Evolutionary conservation across 2,888 invertebrate species (phyloP).

Genomic region (Trissolcus japonicus): DNA sequence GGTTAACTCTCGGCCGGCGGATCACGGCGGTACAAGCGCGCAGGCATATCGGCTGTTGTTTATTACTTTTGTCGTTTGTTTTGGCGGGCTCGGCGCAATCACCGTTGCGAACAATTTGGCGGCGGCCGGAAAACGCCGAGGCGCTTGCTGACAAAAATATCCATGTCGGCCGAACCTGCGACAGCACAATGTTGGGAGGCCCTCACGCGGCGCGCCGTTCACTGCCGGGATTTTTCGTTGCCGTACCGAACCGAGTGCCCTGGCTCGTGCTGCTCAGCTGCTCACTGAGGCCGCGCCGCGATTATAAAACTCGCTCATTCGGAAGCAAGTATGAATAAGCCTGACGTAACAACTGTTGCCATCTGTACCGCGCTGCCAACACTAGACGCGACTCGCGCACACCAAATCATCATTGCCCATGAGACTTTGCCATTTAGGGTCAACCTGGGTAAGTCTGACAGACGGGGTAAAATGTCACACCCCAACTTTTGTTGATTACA

Average conservation of each 20-base stretch:
- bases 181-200: neutral
- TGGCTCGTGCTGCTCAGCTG: neutral
- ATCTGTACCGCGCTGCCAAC: slow-evolving; percentile 17
- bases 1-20: slow-evolving; percentile 3
- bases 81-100: slow-evolving; percentile 2
- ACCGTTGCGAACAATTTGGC: slow-evolving; percentile 5
- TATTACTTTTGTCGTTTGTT: slow-evolving; percentile 6
- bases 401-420: too few species aligned
- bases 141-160: slow-evolving; percentile 11
- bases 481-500: too few species aligned
- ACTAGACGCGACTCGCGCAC: slow-evolving; percentile 4
- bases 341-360: slow-evolving; percentile 22
- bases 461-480: too few species aligned
- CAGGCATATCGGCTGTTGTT: neutral
- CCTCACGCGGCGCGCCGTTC: slow-evolving; percentile 7
- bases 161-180: slow-evolving; percentile 11
- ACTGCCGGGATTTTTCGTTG: neutral
- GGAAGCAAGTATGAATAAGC: slow-evolving; percentile 9
- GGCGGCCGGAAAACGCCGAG: slow-evolving; percentile 6
- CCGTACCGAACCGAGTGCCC: neutral
- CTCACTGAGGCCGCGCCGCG: neutral
- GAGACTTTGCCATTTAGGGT: too few species aligned
- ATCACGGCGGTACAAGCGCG: too few species aligned
- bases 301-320: neutral
- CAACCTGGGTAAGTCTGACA: too few species aligned